Base-by-base conservation (phyloP, 2,888 invertebrate species). In the Drosophila neutralis region DNA sequence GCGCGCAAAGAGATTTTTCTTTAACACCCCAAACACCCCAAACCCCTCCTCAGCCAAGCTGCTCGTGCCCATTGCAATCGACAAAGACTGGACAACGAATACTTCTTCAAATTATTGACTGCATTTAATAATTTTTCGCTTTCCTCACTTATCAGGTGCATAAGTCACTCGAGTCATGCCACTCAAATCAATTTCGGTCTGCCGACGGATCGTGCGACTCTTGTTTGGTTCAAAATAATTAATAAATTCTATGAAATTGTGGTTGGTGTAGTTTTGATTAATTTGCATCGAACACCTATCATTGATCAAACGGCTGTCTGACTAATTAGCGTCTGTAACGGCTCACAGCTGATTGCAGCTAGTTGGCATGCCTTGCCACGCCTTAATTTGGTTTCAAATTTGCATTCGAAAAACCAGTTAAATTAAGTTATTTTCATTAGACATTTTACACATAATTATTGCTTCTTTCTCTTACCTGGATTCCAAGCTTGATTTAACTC, bases 11-110 rank as follows among this genome's bases (percentile, higher is more conserved):
- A 67, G 75, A 87, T 83, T 86, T 90, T 79, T 89, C 89, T 73
- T 81, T 76, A 59, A 35, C 77, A 75, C 71, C 73, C 56, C 29
- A 40, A 56, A 29, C 10, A 53, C 11, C 24, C 13, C 40, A 40
- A 42, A 51, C 8, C 5, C 45, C 13, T 38, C 15, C 21, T 18
- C 38, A 10, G 54, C 42, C 49, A 11, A n/a, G 38, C 57, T 36
- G 48, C n/a, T 27, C 48, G 85, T 83, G 86, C 78, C 89, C 81
- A 90, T 83, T 91, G 91, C 90, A 86, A 88, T 91, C 81, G 80
- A 21, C 80, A 81, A 77, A 10, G 11, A 33, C 33, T 81, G 85
- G 84, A 90, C 90, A 86, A 87, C 82, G 51, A 56, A 59, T 53
- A 29, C 40, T 59, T 53, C 31, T 5, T 45, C 69, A 69, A 75